Evolutionary conservation across 2,888 invertebrate species (phyloP), one percentile per base, ranked within the genome.

Genomic region (Nasonia oneida): DNA sequence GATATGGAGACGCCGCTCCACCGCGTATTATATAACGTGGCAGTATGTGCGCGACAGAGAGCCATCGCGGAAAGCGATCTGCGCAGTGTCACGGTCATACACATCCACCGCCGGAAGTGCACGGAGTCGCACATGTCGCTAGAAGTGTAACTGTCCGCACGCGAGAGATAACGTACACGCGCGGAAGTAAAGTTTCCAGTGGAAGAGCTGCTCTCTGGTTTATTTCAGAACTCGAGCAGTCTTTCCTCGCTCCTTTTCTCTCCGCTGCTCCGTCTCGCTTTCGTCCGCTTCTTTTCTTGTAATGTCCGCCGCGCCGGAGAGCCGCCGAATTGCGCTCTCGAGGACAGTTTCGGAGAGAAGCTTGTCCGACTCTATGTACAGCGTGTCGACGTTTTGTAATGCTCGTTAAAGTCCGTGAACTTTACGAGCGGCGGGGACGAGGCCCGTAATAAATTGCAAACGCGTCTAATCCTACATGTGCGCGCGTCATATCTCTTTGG

Each of bases 391-490:
- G 78, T 78, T 78, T 47, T 64, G 78, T 61, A 78, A 64, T 64
- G 64, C 78, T 78, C 78, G 78, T 78, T 78, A 78, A 78, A 78
- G 78, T 78, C 73, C 37, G 42, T 3, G 10, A 39, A 37, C 57
- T 78, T 57, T 79, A 79, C 76, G 83, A 74, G 76, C 42, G 15
- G 77, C 8, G 57, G 70, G 47, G 53, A 42, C 42, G 70, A n/a
- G 83, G 15, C 47, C 12, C 73, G 39, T 33, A 57, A 57, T 76
- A 76, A 76, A 76, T 76, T 76, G 76, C 39, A 61, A 76, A 61
- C 76, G 61, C 23, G 76, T 76, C 53, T 76, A 76, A 76, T 76
- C 76, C 57, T 37, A 61, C 39, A 61, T 76, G 14, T 57, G 57
- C 57, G 33, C 15, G 47, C 57, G 73, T 73, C 74, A 75, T 53